Conservation (phyloP, 2,888 invertebrate species). For the Lithophane semibrunnea region DNA sequence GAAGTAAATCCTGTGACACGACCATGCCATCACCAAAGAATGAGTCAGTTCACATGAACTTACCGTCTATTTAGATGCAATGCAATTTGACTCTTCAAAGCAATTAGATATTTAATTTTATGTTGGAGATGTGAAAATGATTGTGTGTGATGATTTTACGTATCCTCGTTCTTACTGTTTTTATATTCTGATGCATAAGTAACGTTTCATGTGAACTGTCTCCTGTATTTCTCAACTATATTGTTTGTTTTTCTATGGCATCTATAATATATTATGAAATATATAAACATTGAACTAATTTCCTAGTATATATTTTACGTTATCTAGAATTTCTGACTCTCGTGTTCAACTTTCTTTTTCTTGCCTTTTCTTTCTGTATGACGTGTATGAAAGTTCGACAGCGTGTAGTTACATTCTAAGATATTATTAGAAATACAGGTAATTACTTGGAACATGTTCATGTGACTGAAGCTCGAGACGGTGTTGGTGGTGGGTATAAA, state of each 20-base stretch:
- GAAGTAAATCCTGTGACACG: constrained; percentile 85
- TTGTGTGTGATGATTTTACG: constrained; percentile 17
- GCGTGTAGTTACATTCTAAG: constrained; percentile 68
- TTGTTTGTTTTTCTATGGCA: constrained; percentile 50
- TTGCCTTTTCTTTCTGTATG: constrained; percentile 55
- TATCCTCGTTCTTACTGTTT: constrained; percentile 21
- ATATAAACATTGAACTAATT: constrained; percentile 54
- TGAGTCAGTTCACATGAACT: constrained; percentile 71
- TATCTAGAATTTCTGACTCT: constrained; percentile 36
- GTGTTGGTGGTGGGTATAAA: constrained; percentile 69
- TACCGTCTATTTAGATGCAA: constrained; percentile 35
- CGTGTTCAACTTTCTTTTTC: constrained; percentile 49
- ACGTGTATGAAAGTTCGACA: constrained; percentile 56
- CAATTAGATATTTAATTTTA: constrained; percentile 37
- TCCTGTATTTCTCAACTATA: constrained; percentile 50
- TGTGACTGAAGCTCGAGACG: constrained; percentile 68
- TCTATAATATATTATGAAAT: constrained; percentile 49
- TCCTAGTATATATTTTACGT: constrained; percentile 42
- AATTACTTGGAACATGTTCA: constrained; percentile 62
- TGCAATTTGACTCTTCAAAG: constrained; percentile 23
- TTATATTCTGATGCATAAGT: constrained; percentile 18
- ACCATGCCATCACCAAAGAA: constrained; percentile 75
- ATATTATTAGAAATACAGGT: constrained; percentile 61
- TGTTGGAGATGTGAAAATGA: constrained; percentile 12
- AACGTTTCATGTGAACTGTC: constrained; percentile 68